Evolutionary conservation across 2,797 vertebrate genomes (phyloP), one percentile per base, ranked within the genome.

Genomic region (Phrynocephalus forsythii): DNA sequence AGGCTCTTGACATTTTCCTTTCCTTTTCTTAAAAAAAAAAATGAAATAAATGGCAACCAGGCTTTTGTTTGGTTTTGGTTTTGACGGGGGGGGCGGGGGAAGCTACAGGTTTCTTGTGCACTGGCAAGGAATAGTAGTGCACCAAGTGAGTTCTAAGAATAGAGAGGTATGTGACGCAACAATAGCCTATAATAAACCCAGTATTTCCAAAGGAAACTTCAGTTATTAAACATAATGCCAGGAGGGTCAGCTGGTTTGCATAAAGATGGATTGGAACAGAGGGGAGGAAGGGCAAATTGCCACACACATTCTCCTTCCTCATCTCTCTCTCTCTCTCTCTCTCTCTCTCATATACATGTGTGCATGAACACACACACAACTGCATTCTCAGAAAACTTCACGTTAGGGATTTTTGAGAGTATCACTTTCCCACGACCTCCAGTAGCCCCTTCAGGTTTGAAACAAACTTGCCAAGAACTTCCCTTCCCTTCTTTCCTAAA

Each of bases 191-290:
- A 84, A 86, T 86, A 89, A 93, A 90, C 83, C 82, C 93, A 80
- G 20, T 48, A 80, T 93, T 95, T 96, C 82, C 92, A 94, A 91
- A 90, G 86, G 87, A 95, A 94, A 94, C 88, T 92, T 87, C 82
- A 92, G 1, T 93, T 92, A 85, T 91, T 92, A 83, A 88, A 91
- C 88, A 89, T 87, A 68, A 16, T 73, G 90, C 80, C 89, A 94
- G 66, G 81, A 89, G 71, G 67, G 30, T 63, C 86, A 75, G 71
- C 83, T 71, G 87, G 68, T n/a, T 3, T 67, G 26, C 86, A 81
- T 88, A 82, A 91, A 86, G 80, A 68, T 52, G n/a, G 86, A 87
- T 86, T 83, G 69, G 50, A 76, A 10, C 68, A 44, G 38, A 44
- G 84, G 79, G 85, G 75, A 38, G 26, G 44, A 33, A 63, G 78